phyloP scores from a whole-genome alignment of 2,113 vertebrate genomes.

The Lepus europaeus region DNA sequence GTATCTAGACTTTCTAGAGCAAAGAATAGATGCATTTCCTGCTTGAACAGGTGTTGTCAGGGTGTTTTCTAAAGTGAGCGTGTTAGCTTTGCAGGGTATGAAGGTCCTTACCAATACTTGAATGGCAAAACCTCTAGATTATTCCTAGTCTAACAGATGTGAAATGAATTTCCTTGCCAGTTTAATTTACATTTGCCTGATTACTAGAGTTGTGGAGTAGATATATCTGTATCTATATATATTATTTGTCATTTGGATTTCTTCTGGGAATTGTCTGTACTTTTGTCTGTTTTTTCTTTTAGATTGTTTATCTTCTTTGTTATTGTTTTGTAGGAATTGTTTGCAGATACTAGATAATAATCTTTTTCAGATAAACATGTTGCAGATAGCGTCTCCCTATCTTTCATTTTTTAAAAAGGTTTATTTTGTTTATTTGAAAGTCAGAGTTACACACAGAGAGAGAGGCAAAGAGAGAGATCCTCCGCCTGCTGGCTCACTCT shows the following conservation, averaged over 20 bases:
- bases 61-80: background rate
- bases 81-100: background rate
- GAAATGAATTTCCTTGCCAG: background rate
- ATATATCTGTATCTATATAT: background rate
- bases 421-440: too few species aligned
- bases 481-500: too few species aligned
- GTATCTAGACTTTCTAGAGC: conserved; percentile 3
- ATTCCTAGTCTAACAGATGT: background rate
- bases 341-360: background rate
- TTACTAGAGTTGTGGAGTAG: background rate
- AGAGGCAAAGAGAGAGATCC: too few species aligned
- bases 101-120: background rate
- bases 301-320: background rate
- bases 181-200: conserved; percentile 35
- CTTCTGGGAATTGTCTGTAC: background rate
- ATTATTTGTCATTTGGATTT: conserved; percentile 19
- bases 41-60: background rate
- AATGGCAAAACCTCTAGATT: conserved; percentile 1
- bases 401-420: background rate
- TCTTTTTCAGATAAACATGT: background rate
- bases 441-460: too few species aligned
- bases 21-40: background rate
- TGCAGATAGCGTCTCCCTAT: background rate
- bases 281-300: conserved; percentile 26
- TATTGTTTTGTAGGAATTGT: background rate